Percentiles rank a stretch among this genome's conserved stretches.
phyloP scores from a whole-genome alignment of 2,113 vertebrate genomes.

The Pterocles gutturalis region DNA sequence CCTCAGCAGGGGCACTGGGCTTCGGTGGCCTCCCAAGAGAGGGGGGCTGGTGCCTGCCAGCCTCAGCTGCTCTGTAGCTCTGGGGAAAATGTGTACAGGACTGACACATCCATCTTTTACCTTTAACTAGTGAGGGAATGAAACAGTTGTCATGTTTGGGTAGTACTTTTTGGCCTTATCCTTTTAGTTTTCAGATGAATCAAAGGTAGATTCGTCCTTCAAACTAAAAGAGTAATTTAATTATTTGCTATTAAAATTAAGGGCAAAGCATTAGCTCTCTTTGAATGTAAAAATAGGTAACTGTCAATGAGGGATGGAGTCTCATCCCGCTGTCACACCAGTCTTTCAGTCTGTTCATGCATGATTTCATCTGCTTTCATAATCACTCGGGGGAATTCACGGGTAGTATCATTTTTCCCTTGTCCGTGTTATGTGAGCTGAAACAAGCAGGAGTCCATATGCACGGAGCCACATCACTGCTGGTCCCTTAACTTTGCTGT shows the following conservation, averaged over 20 bases:
- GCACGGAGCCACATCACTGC: not conserved
- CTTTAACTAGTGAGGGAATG: not conserved
- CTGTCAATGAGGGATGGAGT: not conserved
- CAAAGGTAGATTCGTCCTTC: not conserved
- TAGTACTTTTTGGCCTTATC: not conserved
- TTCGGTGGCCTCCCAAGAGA: not conserved
- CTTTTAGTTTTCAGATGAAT: not conserved
- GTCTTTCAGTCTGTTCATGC: conserved; percentile 35
- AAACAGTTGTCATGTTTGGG: not conserved
- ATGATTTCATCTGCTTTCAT: conserved; percentile 3
- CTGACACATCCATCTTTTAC: not conserved
- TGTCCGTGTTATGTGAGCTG: conserved; percentile 4
- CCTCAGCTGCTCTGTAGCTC: not conserved
- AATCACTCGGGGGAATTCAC: conserved; percentile 16
- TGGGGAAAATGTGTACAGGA: not conserved
- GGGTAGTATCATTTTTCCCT: not conserved
- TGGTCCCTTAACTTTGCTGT: not conserved
- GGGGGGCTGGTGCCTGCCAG: not conserved
- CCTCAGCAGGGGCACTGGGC: not conserved
- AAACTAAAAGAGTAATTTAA: not conserved
- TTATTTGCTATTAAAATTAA: not conserved
- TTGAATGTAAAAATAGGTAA: not conserved
- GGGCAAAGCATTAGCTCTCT: not conserved
- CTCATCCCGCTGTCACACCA: not conserved
- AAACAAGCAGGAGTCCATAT: not conserved